Conservation (phyloP, 1,140 invertebrate species). For the Drosophila ambigua region DNA sequence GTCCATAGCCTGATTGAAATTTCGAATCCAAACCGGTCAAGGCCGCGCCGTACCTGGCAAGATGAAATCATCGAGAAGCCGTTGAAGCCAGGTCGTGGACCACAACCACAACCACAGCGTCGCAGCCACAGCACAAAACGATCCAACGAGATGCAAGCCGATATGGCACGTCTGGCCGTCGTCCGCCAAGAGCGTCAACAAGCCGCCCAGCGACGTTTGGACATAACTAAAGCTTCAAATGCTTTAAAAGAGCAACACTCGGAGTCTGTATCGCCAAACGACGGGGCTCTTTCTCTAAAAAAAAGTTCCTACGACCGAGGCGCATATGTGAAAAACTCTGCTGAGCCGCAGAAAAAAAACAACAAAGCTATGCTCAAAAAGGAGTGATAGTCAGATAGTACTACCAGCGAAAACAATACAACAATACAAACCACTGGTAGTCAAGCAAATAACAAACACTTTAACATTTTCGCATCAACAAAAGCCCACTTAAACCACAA, state of each 20-base stretch:
- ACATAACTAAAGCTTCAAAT: constrained; percentile 33
- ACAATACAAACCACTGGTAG: too few relatives aligned
- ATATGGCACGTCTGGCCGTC: constrained; percentile 43
- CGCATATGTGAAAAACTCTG: too few relatives aligned
- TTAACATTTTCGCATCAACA: too few relatives aligned
- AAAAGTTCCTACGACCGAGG: too few relatives aligned
- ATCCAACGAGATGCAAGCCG: constrained; percentile 21
- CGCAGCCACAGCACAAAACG: neutral
- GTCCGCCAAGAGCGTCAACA: constrained; percentile 49
- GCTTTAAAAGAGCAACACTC: too few relatives aligned
- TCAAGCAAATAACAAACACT: too few relatives aligned
- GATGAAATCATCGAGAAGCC: neutral
- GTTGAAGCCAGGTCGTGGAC: neutral
- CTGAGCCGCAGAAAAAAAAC: too few relatives aligned
- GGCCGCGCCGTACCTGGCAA: neutral
- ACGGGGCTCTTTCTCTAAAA: too few relatives aligned
- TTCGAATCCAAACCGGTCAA: constrained; percentile 53
- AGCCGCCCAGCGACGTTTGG: constrained; percentile 50
- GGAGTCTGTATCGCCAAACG: too few relatives aligned
- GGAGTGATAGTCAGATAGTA: neutral
- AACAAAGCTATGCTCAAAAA: neutral
- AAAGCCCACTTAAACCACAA: too few relatives aligned
- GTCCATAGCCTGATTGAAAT: constrained; percentile 37
- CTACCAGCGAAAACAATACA: too few relatives aligned
- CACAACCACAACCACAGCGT: neutral